Conservation (phyloP, 2,113 vertebrate genomes). For the Albula glossodonta region DNA sequence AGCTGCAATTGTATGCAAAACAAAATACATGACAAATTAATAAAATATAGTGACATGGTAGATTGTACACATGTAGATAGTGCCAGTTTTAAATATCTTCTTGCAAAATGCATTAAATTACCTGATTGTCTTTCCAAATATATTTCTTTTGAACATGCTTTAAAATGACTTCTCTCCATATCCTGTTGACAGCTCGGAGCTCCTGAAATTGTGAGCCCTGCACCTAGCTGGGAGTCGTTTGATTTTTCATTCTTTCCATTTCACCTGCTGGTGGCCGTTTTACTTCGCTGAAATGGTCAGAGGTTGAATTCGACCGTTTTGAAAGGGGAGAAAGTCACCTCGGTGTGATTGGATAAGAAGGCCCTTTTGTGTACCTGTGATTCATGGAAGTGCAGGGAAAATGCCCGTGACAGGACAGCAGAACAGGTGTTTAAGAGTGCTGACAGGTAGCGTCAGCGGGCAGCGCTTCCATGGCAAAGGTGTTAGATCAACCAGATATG, state of each 20-base stretch:
- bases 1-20: neutral
- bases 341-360: neutral
- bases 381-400: neutral
- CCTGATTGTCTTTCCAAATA: no score
- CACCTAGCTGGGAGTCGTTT: constrained; percentile 64
- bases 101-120: no score
- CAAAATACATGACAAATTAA: neutral
- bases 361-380: neutral
- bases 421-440: constrained; percentile 43
- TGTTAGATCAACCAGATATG: constrained; percentile 26
- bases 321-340: constrained; percentile 39
- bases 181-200: constrained; percentile 43
- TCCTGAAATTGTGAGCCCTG: constrained; percentile 44
- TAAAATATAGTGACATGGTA: no score
- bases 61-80: no score
- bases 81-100: no score
- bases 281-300: constrained; percentile 42
- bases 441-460: constrained; percentile 45
- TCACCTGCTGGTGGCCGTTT: constrained; percentile 56
- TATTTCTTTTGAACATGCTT: neutral
- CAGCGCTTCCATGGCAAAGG: constrained; percentile 38
- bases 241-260: constrained; percentile 58
- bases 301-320: constrained; percentile 53
- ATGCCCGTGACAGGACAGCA: constrained; percentile 27
- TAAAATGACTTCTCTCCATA: neutral